Evolutionary conservation across 2,113 vertebrate genomes (phyloP).

Genomic region (human): DNA sequence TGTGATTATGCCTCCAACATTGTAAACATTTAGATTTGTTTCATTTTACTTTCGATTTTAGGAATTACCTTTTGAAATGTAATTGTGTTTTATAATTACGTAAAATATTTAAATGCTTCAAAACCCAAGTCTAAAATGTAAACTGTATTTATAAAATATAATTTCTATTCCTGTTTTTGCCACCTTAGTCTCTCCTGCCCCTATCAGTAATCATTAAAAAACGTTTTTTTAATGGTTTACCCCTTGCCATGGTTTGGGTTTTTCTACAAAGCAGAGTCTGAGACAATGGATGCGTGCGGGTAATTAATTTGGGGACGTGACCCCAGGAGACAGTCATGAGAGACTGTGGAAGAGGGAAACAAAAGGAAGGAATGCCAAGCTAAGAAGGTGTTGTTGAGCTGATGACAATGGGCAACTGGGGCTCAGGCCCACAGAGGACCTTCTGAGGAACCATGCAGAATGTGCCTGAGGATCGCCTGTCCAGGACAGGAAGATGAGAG

Average conservation of each 20-base stretch:
- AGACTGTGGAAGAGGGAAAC: neutral
- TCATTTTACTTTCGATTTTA: constrained; percentile 45
- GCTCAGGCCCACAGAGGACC: neutral
- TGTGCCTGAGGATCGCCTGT: neutral
- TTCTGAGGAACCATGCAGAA: neutral
- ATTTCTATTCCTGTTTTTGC: constrained; percentile 35
- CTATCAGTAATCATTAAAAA: neutral
- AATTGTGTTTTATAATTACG: constrained; percentile 44
- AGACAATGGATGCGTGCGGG: neutral
- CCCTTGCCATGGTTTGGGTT: neutral
- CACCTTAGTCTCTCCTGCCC: neutral
- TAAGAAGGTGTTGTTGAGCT: neutral
- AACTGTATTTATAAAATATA: neutral
- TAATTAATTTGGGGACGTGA: constrained; percentile 17
- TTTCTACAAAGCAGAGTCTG: neutral
- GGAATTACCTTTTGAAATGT: constrained; percentile 30
- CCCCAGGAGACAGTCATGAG: neutral
- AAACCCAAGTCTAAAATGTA: constrained; percentile 17
- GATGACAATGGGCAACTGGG: neutral
- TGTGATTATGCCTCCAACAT: neutral
- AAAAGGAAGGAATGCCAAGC: neutral
- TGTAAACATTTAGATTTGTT: constrained; percentile 1
- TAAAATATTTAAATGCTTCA: constrained; percentile 43
- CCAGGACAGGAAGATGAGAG: neutral
- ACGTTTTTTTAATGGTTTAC: neutral